A percentile compares a stretch with the other conserved stretches of the same genome.
Evolutionary conservation across 1,140 invertebrate species (phyloP).

Genomic region (Antheraea pernyi): DNA sequence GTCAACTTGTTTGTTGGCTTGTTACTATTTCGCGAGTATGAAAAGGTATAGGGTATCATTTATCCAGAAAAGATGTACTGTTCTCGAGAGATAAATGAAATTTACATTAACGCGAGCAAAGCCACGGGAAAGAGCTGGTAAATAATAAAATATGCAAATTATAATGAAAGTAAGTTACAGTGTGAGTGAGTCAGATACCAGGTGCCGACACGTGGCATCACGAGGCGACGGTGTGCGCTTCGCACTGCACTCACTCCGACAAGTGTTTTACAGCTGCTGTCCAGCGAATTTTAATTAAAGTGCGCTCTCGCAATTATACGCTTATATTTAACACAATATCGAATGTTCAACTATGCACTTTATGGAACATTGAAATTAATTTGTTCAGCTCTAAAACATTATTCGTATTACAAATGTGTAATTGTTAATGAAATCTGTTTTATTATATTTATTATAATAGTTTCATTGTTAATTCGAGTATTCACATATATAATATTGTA

Average conservation of each 20-base stretch:
- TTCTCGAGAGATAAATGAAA: no score
- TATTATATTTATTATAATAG: background rate
- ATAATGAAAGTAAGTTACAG: no score
- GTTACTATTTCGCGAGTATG: no score
- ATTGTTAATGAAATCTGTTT: background rate
- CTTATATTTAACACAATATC: conserved; percentile 21
- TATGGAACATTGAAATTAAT: background rate
- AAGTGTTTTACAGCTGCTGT: conserved; percentile 23
- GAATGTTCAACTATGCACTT: background rate
- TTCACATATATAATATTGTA: background rate
- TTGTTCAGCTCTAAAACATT: background rate
- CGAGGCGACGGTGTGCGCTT: background rate
- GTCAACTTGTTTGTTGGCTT: no score
- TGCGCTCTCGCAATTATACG: conserved; percentile 16
- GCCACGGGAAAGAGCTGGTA: no score
- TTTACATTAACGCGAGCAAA: no score
- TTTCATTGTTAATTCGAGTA: background rate
- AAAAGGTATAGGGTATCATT: no score
- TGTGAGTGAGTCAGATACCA: no score
- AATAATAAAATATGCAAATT: no score
- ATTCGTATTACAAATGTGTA: background rate
- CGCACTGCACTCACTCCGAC: background rate
- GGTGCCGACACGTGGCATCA: background rate
- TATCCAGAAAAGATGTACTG: no score
- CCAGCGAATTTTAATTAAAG: conserved; percentile 21